Evolutionary conservation across 2,797 vertebrate species (phyloP).

Genomic region (Myotis pilosus): DNA sequence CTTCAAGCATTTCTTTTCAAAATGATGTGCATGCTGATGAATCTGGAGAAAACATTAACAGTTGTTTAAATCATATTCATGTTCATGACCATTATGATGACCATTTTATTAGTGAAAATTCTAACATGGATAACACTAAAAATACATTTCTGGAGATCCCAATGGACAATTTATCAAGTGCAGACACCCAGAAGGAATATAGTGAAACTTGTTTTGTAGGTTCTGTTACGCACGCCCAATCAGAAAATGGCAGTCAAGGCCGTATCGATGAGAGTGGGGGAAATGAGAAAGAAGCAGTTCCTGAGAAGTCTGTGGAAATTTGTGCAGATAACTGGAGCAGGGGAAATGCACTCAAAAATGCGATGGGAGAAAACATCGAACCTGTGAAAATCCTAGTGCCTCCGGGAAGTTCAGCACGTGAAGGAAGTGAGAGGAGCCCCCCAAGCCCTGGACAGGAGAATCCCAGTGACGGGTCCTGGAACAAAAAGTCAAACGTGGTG

Average conservation of each 20-base stretch:
- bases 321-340: conserved; percentile 91
- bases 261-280: background rate
- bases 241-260: conserved; percentile 34
- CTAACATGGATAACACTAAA: conserved; percentile 32
- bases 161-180: conserved; percentile 73
- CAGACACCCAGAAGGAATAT: conserved; percentile 83
- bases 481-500: conserved; percentile 86
- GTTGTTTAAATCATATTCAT: conserved; percentile 77
- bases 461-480: conserved; percentile 59
- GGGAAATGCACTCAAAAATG: conserved; percentile 86
- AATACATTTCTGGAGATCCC: conserved; percentile 67
- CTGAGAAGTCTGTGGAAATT: conserved; percentile 75
- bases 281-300: conserved; percentile 29
- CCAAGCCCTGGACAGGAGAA: conserved; percentile 63
- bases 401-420: conserved; percentile 45
- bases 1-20: conserved; percentile 74
- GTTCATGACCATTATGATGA: conserved; percentile 64
- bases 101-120: conserved; percentile 61
- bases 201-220: conserved; percentile 70
- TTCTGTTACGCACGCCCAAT: conserved; percentile 1
- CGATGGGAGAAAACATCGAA: conserved; percentile 84
- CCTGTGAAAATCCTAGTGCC: conserved; percentile 88
- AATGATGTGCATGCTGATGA: conserved; percentile 70
- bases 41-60: conserved; percentile 72
- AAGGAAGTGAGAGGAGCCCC: conserved; percentile 43